Percentiles rank a stretch among this genome's conserved stretches.
phyloP scores from a whole-genome alignment of 1,140 invertebrate genomes.

The Drosophila serrata region DNA sequence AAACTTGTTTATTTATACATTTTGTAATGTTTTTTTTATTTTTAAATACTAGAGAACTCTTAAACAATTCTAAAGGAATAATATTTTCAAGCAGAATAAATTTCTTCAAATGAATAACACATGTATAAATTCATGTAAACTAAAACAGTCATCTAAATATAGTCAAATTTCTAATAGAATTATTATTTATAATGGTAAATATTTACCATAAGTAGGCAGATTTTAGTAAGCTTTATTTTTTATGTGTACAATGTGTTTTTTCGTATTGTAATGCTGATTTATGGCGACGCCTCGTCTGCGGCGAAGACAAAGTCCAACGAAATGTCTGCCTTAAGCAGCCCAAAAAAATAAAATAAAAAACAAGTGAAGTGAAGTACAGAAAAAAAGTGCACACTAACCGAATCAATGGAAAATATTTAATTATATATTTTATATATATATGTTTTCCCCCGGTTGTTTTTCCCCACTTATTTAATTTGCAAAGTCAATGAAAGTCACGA shows the following conservation, averaged over 20 bases:
- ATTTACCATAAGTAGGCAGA: slow-evolving; percentile 5
- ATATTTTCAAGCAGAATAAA: too few relatives aligned
- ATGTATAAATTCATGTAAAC: not conserved
- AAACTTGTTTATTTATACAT: too few relatives aligned
- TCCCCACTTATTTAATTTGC: slow-evolving; percentile 50
- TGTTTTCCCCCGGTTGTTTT: not conserved
- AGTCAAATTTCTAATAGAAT: not conserved
- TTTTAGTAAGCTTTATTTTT: slow-evolving; percentile 7
- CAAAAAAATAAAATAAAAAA: slow-evolving; percentile 13
- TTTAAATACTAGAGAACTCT: too few relatives aligned
- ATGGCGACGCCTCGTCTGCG: slow-evolving; percentile 69
- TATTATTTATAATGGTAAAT: not conserved
- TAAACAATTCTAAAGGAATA: too few relatives aligned
- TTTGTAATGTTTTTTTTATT: too few relatives aligned
- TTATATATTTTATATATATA: slow-evolving; percentile 13
- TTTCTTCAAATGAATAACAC: not conserved
- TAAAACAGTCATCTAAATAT: not conserved
- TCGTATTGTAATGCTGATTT: slow-evolving; percentile 44
- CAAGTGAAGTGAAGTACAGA: slow-evolving; percentile 3
- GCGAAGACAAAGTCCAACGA: slow-evolving; percentile 18
- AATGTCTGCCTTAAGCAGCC: slow-evolving; percentile 30
- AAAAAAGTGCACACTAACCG: slow-evolving; percentile 46
- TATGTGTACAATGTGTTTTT: slow-evolving; percentile 33
- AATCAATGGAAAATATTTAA: slow-evolving; percentile 27
- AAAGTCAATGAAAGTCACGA: slow-evolving; percentile 41